phyloP scores from a whole-genome alignment of 2,888 invertebrate species.

The Ecdyonurus torrentis region DNA sequence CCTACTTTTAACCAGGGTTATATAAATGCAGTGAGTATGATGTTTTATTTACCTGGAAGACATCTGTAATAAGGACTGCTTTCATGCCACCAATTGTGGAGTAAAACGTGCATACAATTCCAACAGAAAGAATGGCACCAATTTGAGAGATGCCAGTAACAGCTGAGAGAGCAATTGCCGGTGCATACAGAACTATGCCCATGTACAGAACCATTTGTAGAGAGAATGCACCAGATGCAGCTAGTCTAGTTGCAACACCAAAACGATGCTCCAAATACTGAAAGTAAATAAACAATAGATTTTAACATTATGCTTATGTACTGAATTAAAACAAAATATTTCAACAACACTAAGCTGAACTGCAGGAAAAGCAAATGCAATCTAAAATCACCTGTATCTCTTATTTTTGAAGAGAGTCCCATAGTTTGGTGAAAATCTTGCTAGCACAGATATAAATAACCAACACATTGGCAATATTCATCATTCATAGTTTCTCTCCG shows the following conservation, averaged over 20 bases:
- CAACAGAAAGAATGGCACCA: slow-evolving; percentile 55
- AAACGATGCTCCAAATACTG: slow-evolving; percentile 81
- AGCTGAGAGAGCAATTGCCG: slow-evolving; percentile 67
- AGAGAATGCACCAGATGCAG: slow-evolving; percentile 71
- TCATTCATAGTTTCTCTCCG: no score
- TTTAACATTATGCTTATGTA: neutral
- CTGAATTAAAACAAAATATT: no score
- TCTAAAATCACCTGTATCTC: no score
- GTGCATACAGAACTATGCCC: slow-evolving; percentile 86
- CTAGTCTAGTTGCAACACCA: slow-evolving; percentile 51
- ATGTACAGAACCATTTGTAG: slow-evolving; percentile 81
- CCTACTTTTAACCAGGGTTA: no score
- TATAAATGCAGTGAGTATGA: no score
- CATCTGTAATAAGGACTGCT: slow-evolving; percentile 73
- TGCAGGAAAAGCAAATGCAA: no score
- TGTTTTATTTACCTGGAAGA: slow-evolving; percentile 33
- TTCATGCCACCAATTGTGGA: slow-evolving; percentile 83
- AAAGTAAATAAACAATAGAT: slow-evolving; percentile 19
- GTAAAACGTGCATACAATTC: slow-evolving; percentile 67
- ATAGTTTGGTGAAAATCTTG: no score
- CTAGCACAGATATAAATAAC: no score
- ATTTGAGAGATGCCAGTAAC: slow-evolving; percentile 61
- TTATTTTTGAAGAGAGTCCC: no score
- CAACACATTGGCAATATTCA: no score
- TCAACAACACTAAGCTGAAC: no score